Base-by-base conservation (phyloP, 2,113 vertebrate genomes). In the Pteronura brasiliensis region DNA sequence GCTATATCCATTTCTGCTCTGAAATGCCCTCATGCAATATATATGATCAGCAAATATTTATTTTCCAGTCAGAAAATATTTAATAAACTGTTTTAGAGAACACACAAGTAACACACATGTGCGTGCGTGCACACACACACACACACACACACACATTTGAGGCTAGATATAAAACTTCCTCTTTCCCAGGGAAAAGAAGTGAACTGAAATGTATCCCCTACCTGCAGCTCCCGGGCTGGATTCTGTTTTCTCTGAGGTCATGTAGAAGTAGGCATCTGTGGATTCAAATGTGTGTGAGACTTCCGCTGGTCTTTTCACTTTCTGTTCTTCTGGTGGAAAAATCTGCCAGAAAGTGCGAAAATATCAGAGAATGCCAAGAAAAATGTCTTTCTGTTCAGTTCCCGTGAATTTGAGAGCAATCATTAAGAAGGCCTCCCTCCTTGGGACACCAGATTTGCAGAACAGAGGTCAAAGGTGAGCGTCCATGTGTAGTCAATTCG, bases 301-400 rank as follows among this genome's bases (percentile, higher is more conserved):
- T 83, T 97, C 92, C 85, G 79, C 47, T 84, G 59, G 4, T 97
- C 71, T 85, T 57, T 94, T 83, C 82, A 23, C 47, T 95, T 89
- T 97, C 72, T 81, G 21, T 76, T 88, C 4, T 14, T 83, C 82
- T 88, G 74, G 76, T 95, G 82, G 65, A 94, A 98, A 97, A 88
- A 84, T 83, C 81, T 91, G 6, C 88, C 84, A 93, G 76, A 96
- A 94, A 97, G 93, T 97, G 96, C 83, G 87, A 98, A 97, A 97
- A 85, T 95, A 96, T 83, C 81, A 92, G 71, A 88, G 36, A 81
- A 92, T 47, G 96, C 96, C 98, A 98, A 98, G 95, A 98, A 98
- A 97, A 98, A 97, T 97, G 31, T 88, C 93, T 96, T 90, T 61
- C 47, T 81, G 69, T 96, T 81, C 94, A 69, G 89, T 72, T 69